Conservation (phyloP, 2,797 vertebrate genomes). For the Hydrocynus forskahlii region DNA sequence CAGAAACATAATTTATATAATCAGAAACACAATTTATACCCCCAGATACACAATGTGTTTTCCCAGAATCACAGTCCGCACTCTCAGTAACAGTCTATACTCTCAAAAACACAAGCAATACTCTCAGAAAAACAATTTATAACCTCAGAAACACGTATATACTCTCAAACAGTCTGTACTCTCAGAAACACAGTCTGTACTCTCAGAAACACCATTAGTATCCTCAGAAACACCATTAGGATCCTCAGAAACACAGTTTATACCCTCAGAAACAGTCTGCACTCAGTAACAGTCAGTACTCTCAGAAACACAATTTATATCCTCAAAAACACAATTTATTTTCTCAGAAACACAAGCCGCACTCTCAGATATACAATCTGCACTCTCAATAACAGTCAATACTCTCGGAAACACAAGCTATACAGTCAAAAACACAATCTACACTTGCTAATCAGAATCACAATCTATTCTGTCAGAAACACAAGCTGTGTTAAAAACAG, state of each 20-base stretch:
- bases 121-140: background rate
- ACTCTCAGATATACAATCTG: background rate
- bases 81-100: background rate
- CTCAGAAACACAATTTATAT: background rate
- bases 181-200: background rate
- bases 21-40: background rate
- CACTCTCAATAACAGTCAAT: background rate
- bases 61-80: background rate
- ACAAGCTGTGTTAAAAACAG: too few relatives aligned
- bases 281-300: background rate
- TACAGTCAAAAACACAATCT: background rate
- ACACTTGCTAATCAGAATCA: background rate
- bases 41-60: background rate
- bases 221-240: background rate
- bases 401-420: background rate
- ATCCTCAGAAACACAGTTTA: too few relatives aligned
- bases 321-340: background rate
- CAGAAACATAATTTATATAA: too few relatives aligned
- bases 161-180: background rate
- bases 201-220: background rate
- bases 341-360: background rate
- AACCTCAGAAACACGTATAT: background rate
- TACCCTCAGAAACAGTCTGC: background rate
- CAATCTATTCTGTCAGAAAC: too few relatives aligned
- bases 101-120: background rate